Base-by-base conservation (phyloP, 2,113 vertebrate genomes). In the Aythya baeri region DNA sequence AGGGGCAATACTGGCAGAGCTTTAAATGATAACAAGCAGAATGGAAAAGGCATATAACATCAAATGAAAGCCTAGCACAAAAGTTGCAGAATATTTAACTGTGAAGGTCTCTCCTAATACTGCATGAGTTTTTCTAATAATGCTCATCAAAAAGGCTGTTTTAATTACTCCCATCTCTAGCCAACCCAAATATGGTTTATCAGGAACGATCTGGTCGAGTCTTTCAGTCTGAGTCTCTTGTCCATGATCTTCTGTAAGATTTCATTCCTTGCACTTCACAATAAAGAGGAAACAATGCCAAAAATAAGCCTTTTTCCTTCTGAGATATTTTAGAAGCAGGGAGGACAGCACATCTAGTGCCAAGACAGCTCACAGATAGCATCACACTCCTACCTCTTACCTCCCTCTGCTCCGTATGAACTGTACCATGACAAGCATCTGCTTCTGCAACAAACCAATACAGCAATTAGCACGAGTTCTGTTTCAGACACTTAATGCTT, bases 151-250 rank as follows among this genome's bases (percentile, higher is more conserved):
- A 75, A 78, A 72, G 22, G 43, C 20, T 52, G 46, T 82, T 91
- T 82, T 89, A 94, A 84, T 52, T 84, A 85, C 38, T 70, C 38
- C 78, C 61, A 67, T 84, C 22, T 80, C 57, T 71, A 86, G 61
- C 22, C 43, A 92, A 34, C 25, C 83, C 62, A 94, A 91, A 89
- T 90, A 90, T 21, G 73, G 88, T 68, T 93, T 91, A 91, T 84
- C 76, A 91, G 57, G 32, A 84, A 29, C 25, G 7, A 96, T 92
- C 70, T 84, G 31, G 66, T 75, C 13, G 4, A 89, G 57, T 57
- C 22, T 72, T 83, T 87, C 84, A 79, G 71, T 41, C 70, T 55
- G 71, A 90, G 32, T 14, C 50, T 76, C 58, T 78, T 86, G 34
- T 70, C 78, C 74, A 76, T 36, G 86, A 32, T 71, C 52, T 71